Percentiles rank a stretch among this genome's conserved stretches.
Evolutionary conservation across 2,888 invertebrate species (phyloP).

Genomic region (Cinara cedri): DNA sequence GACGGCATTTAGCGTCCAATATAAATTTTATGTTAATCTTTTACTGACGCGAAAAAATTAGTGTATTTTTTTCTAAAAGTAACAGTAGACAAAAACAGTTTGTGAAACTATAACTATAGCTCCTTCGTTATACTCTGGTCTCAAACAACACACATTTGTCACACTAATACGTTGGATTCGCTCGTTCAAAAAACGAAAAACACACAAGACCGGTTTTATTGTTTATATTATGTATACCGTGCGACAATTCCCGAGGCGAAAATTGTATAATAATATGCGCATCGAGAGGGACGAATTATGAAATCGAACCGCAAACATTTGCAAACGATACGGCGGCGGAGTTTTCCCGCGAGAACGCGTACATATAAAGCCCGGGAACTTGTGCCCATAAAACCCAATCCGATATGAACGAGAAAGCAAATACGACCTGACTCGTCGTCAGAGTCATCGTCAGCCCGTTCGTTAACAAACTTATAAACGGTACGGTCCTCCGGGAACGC

Average conservation of each 20-base stretch:
- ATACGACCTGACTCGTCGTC: constrained; percentile 50
- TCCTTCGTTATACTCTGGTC: too few relatives aligned
- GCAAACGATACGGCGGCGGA: background rate
- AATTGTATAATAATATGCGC: constrained; percentile 14
- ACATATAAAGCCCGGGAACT: constrained; percentile 12
- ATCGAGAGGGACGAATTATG: constrained; percentile 39
- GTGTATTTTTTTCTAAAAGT: too few relatives aligned
- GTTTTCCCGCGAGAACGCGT: constrained; percentile 16
- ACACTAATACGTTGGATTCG: too few relatives aligned
- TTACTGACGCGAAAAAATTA: too few relatives aligned
- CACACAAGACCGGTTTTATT: too few relatives aligned
- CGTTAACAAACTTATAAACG: constrained; percentile 47
- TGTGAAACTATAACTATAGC: too few relatives aligned
- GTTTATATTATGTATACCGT: too few relatives aligned
- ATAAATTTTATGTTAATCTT: too few relatives aligned
- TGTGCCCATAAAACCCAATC: constrained; percentile 51
- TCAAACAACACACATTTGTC: too few relatives aligned
- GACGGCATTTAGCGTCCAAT: too few relatives aligned
- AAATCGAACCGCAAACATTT: constrained; percentile 49
- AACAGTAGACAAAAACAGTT: too few relatives aligned
- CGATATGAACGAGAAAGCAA: constrained; percentile 34
- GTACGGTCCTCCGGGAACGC: constrained; percentile 8
- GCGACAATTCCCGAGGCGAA: background rate
- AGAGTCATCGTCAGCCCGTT: constrained; percentile 16
- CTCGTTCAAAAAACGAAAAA: too few relatives aligned